Evolutionary conservation across 2,888 invertebrate species (phyloP).

Genomic region (Pseudanteris insignis): DNA sequence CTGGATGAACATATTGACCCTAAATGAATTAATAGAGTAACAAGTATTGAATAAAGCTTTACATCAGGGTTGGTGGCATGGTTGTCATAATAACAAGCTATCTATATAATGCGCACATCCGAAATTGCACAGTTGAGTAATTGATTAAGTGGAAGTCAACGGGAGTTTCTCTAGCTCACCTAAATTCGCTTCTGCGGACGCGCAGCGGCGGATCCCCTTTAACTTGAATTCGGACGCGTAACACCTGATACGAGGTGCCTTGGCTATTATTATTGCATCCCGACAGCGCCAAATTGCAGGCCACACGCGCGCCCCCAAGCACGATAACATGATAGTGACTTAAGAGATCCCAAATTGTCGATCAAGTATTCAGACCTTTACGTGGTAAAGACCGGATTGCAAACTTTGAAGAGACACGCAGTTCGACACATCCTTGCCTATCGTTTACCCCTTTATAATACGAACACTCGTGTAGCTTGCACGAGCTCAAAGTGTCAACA

Average conservation of each 20-base stretch:
- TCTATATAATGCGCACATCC: background rate
- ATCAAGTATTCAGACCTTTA: too few relatives aligned
- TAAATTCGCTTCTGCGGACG: conserved; percentile 4
- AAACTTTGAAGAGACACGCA: too few relatives aligned
- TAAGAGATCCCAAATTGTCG: background rate
- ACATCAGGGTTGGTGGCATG: too few relatives aligned
- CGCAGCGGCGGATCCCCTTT: conserved; percentile 18
- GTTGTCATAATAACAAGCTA: too few relatives aligned
- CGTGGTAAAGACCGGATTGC: too few relatives aligned
- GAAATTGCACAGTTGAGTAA: conserved; percentile 6
- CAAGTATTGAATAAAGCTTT: too few relatives aligned
- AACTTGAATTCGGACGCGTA: conserved; percentile 19
- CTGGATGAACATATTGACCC: too few relatives aligned
- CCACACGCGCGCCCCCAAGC: conserved; percentile 12
- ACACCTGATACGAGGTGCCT: conserved; percentile 9
- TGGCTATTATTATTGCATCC: conserved; percentile 20
- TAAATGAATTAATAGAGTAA: too few relatives aligned
- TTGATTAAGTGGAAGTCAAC: conserved; percentile 4
- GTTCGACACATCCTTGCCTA: conserved; percentile 4
- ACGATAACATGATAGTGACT: conserved; percentile 17
- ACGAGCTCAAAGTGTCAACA: conserved; percentile 1
- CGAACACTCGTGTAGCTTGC: too few relatives aligned
- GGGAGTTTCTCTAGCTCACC: conserved; percentile 11
- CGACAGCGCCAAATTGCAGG: conserved; percentile 14
- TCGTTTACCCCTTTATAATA: conserved; percentile 20